Base-by-base conservation (phyloP, 2,888 invertebrate genomes). In the Cataglyphis cursor region DNA sequence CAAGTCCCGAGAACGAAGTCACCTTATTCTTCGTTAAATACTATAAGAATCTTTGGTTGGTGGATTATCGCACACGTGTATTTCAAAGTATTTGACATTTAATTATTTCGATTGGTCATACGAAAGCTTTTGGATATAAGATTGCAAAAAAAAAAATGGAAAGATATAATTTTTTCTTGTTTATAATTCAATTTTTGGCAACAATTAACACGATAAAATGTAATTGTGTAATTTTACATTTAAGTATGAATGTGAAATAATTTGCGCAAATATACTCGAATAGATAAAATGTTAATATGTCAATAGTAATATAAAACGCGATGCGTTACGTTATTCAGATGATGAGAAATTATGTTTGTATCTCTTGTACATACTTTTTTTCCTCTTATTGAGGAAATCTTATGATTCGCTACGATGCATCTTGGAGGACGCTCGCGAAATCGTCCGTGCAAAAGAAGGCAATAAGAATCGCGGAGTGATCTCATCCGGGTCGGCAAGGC, bases 391-490 rank as follows among this genome's bases (percentile, higher is more conserved):
- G 41, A 41, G 70, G 2, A 78, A 44, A 70, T 57, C 41, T 41
- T 78, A 70, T 21, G 41, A 24, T 62, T 44, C 21, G 15, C 8
- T 8, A 15, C 44, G 28, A 15, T 18, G 35, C 31, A 44, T 59
- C 78, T 57, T 70, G 57, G 57, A 41, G 31, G 15, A 44, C n/a
- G 64, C 21, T 64, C 54, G 68, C 76, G 66, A 76, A 76, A 76
- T 66, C 68, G 15, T 41, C 66, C 41, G 68, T 70, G 70, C 44
- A n/a, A 78, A 70, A 78, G 41, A 78, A 78, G 57, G 78, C 70
- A 78, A 78, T 57, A 54, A 70, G 35, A 38, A 48, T 31, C 70
- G 31, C 57, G 15, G 41, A 31, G 70, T 78, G 76, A 78, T 57
- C 57, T 78, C 70, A 78, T 78, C 70, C 76, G 76, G 28, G 54